Evolutionary conservation across 2,113 vertebrate genomes (phyloP).

Genomic region (Astatotilapia flaviijosephi): DNA sequence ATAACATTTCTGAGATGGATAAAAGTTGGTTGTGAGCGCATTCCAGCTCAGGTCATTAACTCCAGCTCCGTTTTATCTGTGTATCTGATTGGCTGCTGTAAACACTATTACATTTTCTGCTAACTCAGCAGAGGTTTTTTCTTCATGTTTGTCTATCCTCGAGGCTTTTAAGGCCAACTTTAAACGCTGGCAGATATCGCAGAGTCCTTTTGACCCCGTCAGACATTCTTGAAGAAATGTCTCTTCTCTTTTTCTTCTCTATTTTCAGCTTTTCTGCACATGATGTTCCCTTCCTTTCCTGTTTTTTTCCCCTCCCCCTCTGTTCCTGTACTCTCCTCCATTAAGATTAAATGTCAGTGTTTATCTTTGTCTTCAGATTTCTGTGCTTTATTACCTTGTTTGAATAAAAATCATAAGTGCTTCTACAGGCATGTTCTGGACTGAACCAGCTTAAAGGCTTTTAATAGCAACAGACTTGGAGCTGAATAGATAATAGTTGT

Average conservation of each 20-base stretch:
- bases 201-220: conserved; percentile 7
- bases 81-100: conserved; percentile 10
- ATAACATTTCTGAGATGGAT: not conserved
- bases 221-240: not conserved
- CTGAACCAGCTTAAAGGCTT: not conserved
- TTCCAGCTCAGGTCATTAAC: conserved; percentile 5
- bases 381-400: not conserved
- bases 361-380: not conserved
- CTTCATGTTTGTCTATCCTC: conserved; percentile 13
- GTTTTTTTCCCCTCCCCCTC: not conserved
- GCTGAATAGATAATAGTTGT: not conserved
- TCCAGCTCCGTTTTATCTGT: not conserved
- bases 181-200: not conserved
- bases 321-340: not conserved
- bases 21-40: not conserved
- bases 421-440: not conserved
- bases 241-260: not conserved
- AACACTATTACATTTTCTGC: conserved; percentile 10
- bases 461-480: not conserved
- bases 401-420: not conserved
- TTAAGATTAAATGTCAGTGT: not conserved
- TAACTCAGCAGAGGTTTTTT: conserved; percentile 20
- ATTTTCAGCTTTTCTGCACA: not conserved
- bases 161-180: conserved; percentile 6
- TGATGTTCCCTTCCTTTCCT: not conserved